Evolutionary conservation across 2,113 vertebrate species (phyloP).

Genomic region (Istiophorus platypterus): DNA sequence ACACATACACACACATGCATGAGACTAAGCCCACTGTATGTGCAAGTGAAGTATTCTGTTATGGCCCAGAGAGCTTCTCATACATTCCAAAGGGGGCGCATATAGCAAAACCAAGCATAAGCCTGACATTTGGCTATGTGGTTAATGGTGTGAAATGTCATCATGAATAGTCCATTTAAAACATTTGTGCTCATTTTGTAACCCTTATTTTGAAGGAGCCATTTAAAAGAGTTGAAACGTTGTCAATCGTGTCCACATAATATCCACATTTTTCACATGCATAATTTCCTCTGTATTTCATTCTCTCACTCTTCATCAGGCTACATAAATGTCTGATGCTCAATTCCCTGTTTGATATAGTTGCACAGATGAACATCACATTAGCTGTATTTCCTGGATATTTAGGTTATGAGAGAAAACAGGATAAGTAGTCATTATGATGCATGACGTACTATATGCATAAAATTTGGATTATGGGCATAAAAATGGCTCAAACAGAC

Average conservation of each 20-base stretch:
- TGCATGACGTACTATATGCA: neutral
- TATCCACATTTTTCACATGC: too few relatives aligned
- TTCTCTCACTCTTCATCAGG: neutral
- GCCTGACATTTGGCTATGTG: too few relatives aligned
- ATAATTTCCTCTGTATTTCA: neutral
- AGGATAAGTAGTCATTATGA: neutral
- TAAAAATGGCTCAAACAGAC: too few relatives aligned
- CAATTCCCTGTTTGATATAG: neutral
- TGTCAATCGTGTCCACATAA: neutral
- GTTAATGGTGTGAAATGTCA: neutral
- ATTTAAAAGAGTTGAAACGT: too few relatives aligned
- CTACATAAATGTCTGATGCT: neutral
- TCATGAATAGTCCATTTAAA: neutral
- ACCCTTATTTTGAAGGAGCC: too few relatives aligned
- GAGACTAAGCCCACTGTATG: too few relatives aligned
- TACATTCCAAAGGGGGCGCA: too few relatives aligned
- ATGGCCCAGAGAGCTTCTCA: too few relatives aligned
- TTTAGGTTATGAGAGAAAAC: neutral
- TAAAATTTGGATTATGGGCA: too few relatives aligned
- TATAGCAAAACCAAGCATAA: too few relatives aligned
- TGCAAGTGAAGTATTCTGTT: too few relatives aligned
- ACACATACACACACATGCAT: too few relatives aligned
- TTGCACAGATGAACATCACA: neutral
- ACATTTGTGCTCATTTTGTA: neutral
- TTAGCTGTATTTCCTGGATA: neutral